A percentile compares a stretch with the other conserved stretches of the same genome.
Conservation (phyloP, 2,113 vertebrate genomes). For the Podiceps cristatus region DNA sequence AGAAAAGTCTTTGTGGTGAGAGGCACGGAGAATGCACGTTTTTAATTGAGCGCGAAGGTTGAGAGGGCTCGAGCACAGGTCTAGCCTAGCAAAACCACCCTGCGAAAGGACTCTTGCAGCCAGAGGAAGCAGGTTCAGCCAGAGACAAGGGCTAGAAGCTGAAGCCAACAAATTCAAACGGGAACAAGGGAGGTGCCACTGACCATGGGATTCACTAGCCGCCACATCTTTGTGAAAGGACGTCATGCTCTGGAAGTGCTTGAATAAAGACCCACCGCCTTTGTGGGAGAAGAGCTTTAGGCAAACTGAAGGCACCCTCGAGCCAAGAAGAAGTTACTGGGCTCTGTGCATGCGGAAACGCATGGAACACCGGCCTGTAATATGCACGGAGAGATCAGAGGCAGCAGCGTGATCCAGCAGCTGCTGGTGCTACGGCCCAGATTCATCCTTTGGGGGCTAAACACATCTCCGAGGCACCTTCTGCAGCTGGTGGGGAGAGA, state of each 20-base stretch:
- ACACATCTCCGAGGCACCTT: not conserved
- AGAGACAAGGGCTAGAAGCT: not conserved
- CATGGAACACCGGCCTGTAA: not conserved
- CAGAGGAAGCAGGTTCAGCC: no score
- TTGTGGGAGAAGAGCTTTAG: not conserved
- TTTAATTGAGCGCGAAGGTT: not conserved
- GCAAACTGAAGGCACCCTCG: not conserved
- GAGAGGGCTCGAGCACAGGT: not conserved
- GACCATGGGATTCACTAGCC: not conserved
- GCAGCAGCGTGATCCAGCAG: not conserved
- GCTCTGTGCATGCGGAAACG: not conserved
- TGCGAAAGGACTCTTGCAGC: not conserved
- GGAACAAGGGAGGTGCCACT: not conserved
- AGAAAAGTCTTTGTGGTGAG: not conserved
- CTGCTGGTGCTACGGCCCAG: not conserved
- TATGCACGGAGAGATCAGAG: fast-evolving
- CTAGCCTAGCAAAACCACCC: not conserved
- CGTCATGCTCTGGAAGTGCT: not conserved
- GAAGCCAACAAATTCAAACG: not conserved
- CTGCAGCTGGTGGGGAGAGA: not conserved
- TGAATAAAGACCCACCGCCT: not conserved
- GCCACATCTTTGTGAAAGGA: fast-evolving
- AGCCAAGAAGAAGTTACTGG: not conserved
- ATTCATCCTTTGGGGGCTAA: not conserved
- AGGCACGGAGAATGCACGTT: fast-evolving